phyloP scores from a whole-genome alignment of 2,113 vertebrate genomes.

The Tachysurus fulvidraco region DNA sequence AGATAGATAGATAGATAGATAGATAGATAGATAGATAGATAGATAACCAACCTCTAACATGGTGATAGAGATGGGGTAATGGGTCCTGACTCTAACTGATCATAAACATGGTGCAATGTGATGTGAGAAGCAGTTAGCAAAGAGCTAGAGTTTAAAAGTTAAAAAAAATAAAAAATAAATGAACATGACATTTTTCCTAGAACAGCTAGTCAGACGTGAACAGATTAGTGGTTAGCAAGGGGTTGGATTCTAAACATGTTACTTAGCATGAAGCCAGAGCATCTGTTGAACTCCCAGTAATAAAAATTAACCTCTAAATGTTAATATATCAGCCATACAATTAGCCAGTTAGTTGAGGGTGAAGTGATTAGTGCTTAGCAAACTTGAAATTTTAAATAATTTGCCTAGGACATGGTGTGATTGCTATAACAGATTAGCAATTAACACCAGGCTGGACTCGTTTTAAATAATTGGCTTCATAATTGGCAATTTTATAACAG shows the following conservation, averaged over 20 bases:
- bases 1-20: too few species aligned
- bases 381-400: conserved; percentile 5
- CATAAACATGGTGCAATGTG: not conserved
- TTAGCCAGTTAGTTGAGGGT: not conserved
- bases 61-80: not conserved
- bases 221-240: not conserved
- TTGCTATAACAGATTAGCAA: not conserved
- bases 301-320: not conserved
- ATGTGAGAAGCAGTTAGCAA: not conserved
- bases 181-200: not conserved
- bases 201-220: not conserved
- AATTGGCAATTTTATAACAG: not conserved
- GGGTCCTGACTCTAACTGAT: not conserved
- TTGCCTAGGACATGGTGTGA: not conserved
- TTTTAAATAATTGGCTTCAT: not conserved
- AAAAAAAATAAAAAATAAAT: not conserved
- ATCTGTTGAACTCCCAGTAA: not conserved
- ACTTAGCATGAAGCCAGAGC: not conserved
- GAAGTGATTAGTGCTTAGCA: not conserved
- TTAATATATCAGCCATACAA: not conserved
- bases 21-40: too few species aligned
- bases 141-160: not conserved
- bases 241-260: not conserved
- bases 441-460: not conserved
- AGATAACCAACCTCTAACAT: too few species aligned